phyloP scores from a whole-genome alignment of 2,113 vertebrate species.

The Saccopteryx leptura region DNA sequence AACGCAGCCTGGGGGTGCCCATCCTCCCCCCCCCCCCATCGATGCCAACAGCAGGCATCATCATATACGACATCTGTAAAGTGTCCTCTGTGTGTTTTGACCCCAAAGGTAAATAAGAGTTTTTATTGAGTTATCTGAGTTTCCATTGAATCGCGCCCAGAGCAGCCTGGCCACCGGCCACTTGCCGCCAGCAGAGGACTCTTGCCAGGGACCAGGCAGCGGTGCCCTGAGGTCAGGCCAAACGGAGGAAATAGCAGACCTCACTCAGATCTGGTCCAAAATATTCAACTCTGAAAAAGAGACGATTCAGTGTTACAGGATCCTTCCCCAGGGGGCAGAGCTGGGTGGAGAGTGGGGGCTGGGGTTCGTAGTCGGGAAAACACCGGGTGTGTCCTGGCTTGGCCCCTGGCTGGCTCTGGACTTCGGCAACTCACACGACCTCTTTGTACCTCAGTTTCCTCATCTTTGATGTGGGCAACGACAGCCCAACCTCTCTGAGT shows the following conservation, averaged over 20 bases:
- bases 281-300: conserved; percentile 1
- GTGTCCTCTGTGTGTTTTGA: too few species aligned
- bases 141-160: not conserved
- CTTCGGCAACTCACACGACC: not conserved
- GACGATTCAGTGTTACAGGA: not conserved
- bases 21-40: accelerated
- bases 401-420: not conserved
- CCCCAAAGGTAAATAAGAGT: not conserved
- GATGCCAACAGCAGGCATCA: accelerated
- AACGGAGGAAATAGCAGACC: conserved; percentile 12
- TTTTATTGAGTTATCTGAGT: not conserved
- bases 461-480: accelerated
- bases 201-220: not conserved
- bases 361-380: not conserved
- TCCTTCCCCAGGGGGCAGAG: not conserved
- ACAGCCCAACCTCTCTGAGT: accelerated
- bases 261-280: not conserved
- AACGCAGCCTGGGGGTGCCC: not conserved
- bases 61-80: too few species aligned
- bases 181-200: accelerated
- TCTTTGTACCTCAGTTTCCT: not conserved
- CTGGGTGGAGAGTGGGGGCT: not conserved
- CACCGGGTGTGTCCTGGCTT: not conserved
- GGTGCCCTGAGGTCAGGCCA: conserved; percentile 35
- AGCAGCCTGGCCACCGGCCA: not conserved